These are phyloP conservation scores for Tragopan temminckii DNA, from an alignment of 2,797 vertebrate genomes.

Conservation along the genomic window DNA sequence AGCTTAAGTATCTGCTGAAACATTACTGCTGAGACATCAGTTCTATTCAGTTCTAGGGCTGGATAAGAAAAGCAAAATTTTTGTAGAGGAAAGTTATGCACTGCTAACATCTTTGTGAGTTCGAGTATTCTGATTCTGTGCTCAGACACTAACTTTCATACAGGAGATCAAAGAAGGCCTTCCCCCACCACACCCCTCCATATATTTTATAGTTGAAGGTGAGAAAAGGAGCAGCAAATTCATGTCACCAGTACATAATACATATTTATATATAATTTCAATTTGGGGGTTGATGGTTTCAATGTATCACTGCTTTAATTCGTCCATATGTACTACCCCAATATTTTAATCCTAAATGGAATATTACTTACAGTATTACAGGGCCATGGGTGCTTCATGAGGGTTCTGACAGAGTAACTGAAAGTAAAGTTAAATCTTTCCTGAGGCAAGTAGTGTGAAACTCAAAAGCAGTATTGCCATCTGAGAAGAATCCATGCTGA, in stretches of 20 bases:
- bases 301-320: neutral
- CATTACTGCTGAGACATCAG: neutral
- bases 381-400: neutral
- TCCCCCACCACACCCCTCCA: neutral
- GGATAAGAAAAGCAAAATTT: neutral
- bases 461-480: neutral
- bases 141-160: neutral
- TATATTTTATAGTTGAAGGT: neutral
- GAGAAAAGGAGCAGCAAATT: neutral
- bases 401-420: neutral
- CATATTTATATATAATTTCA: neutral
- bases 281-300: neutral
- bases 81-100: fast-evolving
- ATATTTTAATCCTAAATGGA: neutral
- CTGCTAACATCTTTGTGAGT: neutral
- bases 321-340: fast-evolving
- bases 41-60: neutral
- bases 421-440: neutral
- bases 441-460: neutral
- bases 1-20: neutral
- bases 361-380: neutral
- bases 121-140: neutral
- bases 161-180: neutral
- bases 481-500: neutral
- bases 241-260: neutral